Evolutionary conservation across 2,113 vertebrate genomes (phyloP), one percentile per base, ranked within the genome.

Genomic region (Castor canadensis): DNA sequence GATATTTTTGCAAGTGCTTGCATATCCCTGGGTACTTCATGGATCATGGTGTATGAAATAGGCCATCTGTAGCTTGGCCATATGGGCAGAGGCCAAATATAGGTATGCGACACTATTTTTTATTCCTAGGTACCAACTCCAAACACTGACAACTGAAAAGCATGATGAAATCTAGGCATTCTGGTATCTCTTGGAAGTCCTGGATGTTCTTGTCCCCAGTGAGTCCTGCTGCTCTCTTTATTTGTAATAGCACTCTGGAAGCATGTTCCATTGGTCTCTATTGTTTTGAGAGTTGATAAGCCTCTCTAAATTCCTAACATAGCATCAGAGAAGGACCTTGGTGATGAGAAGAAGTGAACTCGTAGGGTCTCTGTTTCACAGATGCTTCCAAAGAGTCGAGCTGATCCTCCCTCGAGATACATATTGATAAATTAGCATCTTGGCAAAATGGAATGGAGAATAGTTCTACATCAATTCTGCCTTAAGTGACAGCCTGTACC

Each of bases 211-310:
- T 28, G 58, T 52, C 60, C 28, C 64, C 11, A 6, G 2, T 19
- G 56, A 62, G 52, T 67, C 30, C 64, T 10, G 4, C 64, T 58
- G 49, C 35, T 85, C 38, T 95, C 72, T 77, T 60, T 90, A 60
- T 87, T 52, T 32, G 47, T 56, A 6, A 38, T 24, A 43, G 49
- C 17, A 60, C 26, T 22, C 54, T 81, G 54, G 82, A 85, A 58
- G 86, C 35, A 20, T 47, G 32, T 32, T 71, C 88, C 11, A 35
- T 45, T 2, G 24, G 54, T 52, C n/a, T 95, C 58, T 87, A 9
- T 89, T 97, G 89, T 93, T 80, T 62, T 90, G 43, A 75, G 72
- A 71, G 85, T 38, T 84, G 85, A 92, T 71, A 81, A 92, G 17
- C 64, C 71, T 80, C 73, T 95, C 93, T 60, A 35, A 77, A 72